Evolutionary conservation across 2,113 vertebrate species (phyloP).

Genomic region (Centropus bengalensis): DNA sequence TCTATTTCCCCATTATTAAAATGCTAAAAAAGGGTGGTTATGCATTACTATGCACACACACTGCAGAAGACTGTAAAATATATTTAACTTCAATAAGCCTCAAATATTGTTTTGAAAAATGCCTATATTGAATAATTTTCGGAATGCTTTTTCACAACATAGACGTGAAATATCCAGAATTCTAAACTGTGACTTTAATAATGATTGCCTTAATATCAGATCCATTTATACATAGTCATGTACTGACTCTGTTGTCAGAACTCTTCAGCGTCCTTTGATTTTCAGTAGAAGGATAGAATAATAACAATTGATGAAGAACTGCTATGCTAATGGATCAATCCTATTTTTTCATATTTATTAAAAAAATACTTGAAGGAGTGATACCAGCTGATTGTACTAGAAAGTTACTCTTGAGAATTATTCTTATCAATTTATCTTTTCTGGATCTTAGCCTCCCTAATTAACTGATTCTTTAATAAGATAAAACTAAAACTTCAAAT

Average conservation of each 20-base stretch:
- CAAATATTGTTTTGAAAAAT: neutral
- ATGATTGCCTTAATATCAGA: conserved; percentile 19
- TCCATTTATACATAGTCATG: neutral
- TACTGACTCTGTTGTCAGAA: neutral
- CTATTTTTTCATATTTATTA: neutral
- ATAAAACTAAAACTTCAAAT: neutral
- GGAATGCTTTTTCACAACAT: neutral
- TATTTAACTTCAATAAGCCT: neutral
- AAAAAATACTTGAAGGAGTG: neutral
- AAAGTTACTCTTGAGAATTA: neutral
- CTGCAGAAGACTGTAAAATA: neutral
- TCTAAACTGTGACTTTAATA: conserved; percentile 9
- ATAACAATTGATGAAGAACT: neutral
- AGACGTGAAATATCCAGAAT: neutral
- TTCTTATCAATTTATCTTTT: neutral
- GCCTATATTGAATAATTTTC: neutral
- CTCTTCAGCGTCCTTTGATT: neutral
- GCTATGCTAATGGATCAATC: neutral
- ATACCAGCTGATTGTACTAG: neutral
- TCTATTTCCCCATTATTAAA: neutral
- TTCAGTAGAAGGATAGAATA: neutral
- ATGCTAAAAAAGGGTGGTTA: neutral
- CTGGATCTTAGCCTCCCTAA: neutral
- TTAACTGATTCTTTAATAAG: neutral
- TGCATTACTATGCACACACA: neutral